Conservation (phyloP, 2,797 vertebrate species). For the Pteropus rufus region DNA sequence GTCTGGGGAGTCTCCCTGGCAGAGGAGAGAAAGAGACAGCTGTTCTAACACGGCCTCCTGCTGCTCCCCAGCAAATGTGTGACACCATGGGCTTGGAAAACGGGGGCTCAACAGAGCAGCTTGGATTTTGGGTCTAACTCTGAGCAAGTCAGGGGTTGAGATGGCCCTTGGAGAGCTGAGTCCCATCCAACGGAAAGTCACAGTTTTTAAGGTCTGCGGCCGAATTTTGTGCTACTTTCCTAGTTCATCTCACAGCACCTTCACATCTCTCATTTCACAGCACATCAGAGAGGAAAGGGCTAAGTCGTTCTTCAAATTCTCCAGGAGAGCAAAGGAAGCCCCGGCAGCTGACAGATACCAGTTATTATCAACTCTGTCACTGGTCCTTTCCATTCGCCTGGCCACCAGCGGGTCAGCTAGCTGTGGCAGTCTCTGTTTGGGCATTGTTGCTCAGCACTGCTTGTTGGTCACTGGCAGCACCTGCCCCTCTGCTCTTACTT, state of each 20-base stretch:
- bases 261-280: neutral
- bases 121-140: neutral
- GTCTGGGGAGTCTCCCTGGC: neutral
- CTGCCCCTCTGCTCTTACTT: neutral
- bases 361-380: neutral
- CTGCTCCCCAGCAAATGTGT: neutral
- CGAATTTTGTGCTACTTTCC: neutral
- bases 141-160: neutral
- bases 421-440: rapidly evolving
- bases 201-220: neutral
- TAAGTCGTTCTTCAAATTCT: neutral
- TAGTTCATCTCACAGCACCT: neutral
- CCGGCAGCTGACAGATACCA: neutral
- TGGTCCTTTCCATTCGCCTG: neutral
- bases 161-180: neutral
- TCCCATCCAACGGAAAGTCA: rapidly evolving
- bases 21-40: neutral
- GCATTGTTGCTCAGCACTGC: neutral
- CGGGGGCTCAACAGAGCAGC: neutral
- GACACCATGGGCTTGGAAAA: neutral
- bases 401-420: neutral
- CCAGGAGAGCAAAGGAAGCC: neutral
- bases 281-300: neutral
- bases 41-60: neutral
- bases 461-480: too few relatives aligned